Evolutionary conservation across 2,113 vertebrate species (phyloP).

Genomic region (Entomyzon cyanotis): DNA sequence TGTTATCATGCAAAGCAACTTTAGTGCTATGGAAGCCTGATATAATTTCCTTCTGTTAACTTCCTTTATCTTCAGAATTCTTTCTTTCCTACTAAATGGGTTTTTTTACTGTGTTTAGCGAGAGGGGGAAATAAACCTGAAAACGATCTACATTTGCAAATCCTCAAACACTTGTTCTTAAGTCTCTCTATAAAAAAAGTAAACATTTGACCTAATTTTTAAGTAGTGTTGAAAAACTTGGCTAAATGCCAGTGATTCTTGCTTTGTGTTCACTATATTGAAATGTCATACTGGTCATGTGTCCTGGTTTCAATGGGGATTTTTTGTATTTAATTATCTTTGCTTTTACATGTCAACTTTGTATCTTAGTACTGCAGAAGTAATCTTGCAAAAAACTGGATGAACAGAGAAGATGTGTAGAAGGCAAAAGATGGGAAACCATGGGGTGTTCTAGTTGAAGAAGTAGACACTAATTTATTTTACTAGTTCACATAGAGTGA

Average conservation of each 20-base stretch:
- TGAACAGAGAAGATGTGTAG: conserved; percentile 85
- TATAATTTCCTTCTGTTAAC: not conserved
- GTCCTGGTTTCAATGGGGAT: not conserved
- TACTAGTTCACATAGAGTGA: not conserved
- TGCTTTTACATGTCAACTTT: not conserved
- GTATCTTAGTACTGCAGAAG: conserved; percentile 83
- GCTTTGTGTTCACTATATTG: not conserved
- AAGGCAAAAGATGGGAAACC: conserved; percentile 73
- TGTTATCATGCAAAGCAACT: not conserved
- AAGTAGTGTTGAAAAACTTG: not conserved
- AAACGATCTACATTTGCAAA: not conserved
- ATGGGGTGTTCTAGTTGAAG: conserved; percentile 67
- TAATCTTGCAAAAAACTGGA: conserved; percentile 91
- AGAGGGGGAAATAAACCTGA: not conserved
- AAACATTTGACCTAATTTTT: not conserved
- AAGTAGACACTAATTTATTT: conserved; percentile 54
- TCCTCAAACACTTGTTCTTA: not conserved
- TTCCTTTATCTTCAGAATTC: not conserved
- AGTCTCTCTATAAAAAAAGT: not conserved
- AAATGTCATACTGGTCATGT: not conserved
- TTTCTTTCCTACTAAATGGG: not conserved
- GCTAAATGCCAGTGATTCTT: not conserved
- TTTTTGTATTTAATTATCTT: not conserved
- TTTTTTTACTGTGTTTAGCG: not conserved
- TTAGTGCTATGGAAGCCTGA: not conserved